A percentile compares a stretch with the other conserved stretches of the same genome.
Conservation (phyloP, 2,113 vertebrate genomes). For the Lonchura striata region DNA sequence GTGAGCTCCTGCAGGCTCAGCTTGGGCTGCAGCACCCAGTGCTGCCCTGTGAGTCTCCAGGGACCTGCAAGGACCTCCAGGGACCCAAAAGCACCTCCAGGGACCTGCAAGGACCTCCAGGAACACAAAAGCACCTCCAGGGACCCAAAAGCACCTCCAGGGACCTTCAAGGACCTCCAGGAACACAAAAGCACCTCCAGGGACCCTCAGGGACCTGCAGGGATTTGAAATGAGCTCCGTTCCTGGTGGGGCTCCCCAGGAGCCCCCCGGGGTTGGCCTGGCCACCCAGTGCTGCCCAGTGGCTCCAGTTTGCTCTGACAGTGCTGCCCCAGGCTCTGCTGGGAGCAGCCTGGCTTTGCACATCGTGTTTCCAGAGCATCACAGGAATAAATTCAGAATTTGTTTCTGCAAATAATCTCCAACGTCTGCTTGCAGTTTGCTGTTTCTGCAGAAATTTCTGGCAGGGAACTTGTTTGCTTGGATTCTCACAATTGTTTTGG, state of each 20-base stretch:
- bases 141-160: too few species aligned
- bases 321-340: background rate
- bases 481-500: slow-evolving; percentile 45
- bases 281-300: fast-evolving
- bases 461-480: slow-evolving; percentile 32
- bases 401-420: background rate
- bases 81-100: too few species aligned
- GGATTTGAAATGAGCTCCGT: fast-evolving
- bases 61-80: too few species aligned
- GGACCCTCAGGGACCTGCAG: too few species aligned
- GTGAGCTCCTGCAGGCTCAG: too few species aligned
- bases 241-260: background rate
- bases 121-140: too few species aligned
- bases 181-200: too few species aligned
- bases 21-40: background rate
- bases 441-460: slow-evolving; percentile 34
- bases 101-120: too few species aligned
- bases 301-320: fast-evolving
- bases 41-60: too few species aligned
- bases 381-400: background rate
- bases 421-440: slow-evolving; percentile 14
- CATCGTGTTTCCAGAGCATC: background rate
- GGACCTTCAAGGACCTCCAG: too few species aligned
- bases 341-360: background rate
- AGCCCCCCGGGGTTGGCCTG: background rate